Percentiles rank a stretch among this genome's conserved stretches.
Evolutionary conservation across 2,113 vertebrate species (phyloP).

Genomic region (Rhabdornis inornatus): DNA sequence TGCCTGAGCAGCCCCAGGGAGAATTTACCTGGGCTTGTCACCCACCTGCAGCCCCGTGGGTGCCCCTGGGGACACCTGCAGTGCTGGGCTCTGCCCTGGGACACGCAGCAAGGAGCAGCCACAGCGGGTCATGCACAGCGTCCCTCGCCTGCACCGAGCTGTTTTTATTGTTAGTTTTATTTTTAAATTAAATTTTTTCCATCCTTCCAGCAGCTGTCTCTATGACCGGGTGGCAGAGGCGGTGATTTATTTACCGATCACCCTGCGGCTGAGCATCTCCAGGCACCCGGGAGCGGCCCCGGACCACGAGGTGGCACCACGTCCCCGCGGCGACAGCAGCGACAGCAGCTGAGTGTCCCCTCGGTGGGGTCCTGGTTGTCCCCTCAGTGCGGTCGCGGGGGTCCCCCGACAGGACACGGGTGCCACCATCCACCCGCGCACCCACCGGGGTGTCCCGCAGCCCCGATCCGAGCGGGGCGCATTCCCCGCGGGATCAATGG

Average conservation of each 20-base stretch:
- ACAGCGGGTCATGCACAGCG: accelerated
- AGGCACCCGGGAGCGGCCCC: not conserved
- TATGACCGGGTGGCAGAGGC: accelerated
- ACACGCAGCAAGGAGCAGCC: not conserved
- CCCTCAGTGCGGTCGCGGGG: not conserved
- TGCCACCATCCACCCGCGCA: not conserved
- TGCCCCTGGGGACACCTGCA: not conserved
- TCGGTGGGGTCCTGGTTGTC: not conserved
- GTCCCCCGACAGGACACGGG: not conserved
- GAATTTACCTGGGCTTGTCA: not conserved
- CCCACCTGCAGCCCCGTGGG: not conserved
- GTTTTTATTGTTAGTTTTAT: accelerated
- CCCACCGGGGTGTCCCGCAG: not conserved
- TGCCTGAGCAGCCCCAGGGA: not conserved
- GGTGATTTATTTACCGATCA: accelerated
- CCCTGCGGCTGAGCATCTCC: not conserved
- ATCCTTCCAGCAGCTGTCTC: accelerated
- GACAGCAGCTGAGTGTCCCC: not conserved
- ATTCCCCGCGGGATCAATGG: accelerated
- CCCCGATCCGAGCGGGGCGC: not conserved
- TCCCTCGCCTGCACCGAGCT: accelerated
- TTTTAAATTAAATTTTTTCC: accelerated
- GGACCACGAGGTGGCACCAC: constrained; percentile 37
- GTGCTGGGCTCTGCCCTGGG: not conserved
- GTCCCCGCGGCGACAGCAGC: not conserved